These are phyloP conservation scores for Chrysocyon brachyurus DNA, from an alignment of 2,797 vertebrate species.

Conservation along the genomic window DNA sequence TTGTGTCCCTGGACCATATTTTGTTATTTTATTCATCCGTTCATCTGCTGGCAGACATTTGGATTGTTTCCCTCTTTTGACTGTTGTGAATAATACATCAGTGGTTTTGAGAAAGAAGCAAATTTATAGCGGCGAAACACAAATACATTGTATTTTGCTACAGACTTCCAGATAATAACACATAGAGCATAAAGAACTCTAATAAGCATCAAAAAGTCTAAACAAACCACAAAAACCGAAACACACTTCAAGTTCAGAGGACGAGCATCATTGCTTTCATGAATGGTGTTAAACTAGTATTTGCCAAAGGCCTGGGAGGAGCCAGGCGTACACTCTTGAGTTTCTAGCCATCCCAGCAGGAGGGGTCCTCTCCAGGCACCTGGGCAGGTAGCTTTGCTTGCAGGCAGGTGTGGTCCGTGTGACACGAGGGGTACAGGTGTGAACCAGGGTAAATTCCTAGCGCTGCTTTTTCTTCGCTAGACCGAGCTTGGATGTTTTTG, in stretches of 20 bases:
- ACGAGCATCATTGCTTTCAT: background rate
- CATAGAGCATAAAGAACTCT: background rate
- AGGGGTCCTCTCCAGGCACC: background rate
- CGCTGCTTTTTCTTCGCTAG: background rate
- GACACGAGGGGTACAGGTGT: background rate
- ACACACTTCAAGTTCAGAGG: background rate
- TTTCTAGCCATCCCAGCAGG: background rate
- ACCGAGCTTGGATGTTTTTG: background rate
- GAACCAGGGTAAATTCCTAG: background rate
- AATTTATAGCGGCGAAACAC: background rate
- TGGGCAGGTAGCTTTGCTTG: no score
- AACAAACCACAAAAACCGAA: background rate
- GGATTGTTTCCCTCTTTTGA: background rate
- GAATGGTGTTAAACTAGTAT: background rate
- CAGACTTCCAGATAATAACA: background rate
- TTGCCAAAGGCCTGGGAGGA: background rate
- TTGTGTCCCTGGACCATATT: background rate
- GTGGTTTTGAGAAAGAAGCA: background rate
- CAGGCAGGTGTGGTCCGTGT: background rate
- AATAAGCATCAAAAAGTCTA: background rate
- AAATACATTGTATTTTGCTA: background rate
- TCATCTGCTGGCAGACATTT: background rate
- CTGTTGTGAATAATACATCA: background rate
- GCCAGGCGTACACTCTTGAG: no score
- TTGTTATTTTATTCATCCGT: background rate